A percentile compares a stretch with the other conserved stretches of the same genome.
phyloP scores from a whole-genome alignment of 2,797 vertebrate genomes.

The Fringilla coelebs region DNA sequence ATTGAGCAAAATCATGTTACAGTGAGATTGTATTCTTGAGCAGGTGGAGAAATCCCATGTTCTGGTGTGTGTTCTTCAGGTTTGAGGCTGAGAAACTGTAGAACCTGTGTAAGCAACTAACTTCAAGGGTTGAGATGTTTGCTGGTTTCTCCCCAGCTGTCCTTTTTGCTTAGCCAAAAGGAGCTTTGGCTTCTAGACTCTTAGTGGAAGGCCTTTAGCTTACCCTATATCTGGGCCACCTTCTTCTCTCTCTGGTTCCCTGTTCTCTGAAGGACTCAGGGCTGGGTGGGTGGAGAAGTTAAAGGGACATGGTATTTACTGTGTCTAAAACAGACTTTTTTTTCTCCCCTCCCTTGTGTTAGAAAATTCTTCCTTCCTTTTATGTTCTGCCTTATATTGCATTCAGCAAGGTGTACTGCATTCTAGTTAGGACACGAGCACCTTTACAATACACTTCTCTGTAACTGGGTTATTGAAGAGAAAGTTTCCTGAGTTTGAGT shows the following conservation, averaged over 20 bases:
- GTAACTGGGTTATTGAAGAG: not conserved
- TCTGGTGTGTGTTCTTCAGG: not conserved
- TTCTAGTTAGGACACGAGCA: not conserved
- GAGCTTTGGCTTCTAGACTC: not conserved
- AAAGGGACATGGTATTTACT: not conserved
- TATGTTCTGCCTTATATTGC: not conserved
- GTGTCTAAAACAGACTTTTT: not conserved
- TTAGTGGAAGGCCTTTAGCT: not conserved
- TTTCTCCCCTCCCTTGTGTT: not conserved
- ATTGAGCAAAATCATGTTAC: not conserved
- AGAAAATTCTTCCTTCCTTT: not conserved
- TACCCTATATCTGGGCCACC: not conserved
- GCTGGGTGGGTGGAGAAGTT: not conserved
- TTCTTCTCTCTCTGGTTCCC: not conserved
- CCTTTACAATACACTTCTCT: not conserved
- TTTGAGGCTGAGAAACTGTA: not conserved
- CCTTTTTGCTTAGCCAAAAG: not conserved
- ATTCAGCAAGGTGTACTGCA: not conserved
- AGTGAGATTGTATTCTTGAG: not conserved
- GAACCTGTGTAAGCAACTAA: not conserved
- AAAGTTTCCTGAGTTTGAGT: not conserved
- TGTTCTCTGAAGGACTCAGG: accelerated
- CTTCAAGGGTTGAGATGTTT: not conserved
- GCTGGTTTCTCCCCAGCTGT: not conserved
- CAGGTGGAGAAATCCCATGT: not conserved